A percentile compares a stretch with the other conserved stretches of the same genome.
Evolutionary conservation across 2,797 vertebrate genomes (phyloP).

Genomic region (Cetoscarus ocellatus): DNA sequence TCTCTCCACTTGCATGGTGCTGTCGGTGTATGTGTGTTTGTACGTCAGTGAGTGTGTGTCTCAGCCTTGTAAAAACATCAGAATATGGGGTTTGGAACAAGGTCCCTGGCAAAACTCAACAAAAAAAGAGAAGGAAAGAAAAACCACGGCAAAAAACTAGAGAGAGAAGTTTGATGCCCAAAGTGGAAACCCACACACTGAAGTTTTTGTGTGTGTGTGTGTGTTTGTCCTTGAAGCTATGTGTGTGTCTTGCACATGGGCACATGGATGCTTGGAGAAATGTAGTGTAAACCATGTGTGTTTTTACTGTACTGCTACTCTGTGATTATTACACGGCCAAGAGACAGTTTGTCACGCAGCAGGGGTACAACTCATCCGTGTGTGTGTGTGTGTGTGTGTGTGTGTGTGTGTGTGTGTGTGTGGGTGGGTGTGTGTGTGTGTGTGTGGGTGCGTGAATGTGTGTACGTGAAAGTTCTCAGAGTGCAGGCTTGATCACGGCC

Average conservation of each 20-base stretch:
- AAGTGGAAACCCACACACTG: slow-evolving; percentile 77
- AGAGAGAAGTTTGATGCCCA: slow-evolving; percentile 78
- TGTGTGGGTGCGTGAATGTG: slow-evolving; percentile 27
- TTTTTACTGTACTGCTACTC: slow-evolving; percentile 75
- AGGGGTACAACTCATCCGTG: slow-evolving; percentile 38
- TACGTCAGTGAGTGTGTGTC: slow-evolving; percentile 18
- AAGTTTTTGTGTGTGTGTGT: slow-evolving; percentile 60
- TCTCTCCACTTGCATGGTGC: slow-evolving; percentile 50
- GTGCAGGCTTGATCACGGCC: slow-evolving; percentile 45
- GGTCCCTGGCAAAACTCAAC: slow-evolving; percentile 64
- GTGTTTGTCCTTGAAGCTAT: slow-evolving; percentile 27
- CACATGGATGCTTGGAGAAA: slow-evolving; percentile 63
- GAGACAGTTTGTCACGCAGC: slow-evolving; percentile 58
- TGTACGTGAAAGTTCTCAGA: slow-evolving; percentile 30
- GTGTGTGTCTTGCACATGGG: slow-evolving; percentile 51
- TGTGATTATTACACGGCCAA: slow-evolving; percentile 71
- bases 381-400: slow-evolving; percentile 25
- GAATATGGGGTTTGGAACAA: slow-evolving; percentile 71
- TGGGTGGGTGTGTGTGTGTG: slow-evolving; percentile 1
- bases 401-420: slow-evolving; percentile 4
- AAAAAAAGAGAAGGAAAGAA: slow-evolving; percentile 71
- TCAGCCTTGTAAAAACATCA: slow-evolving; percentile 77
- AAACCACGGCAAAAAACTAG: slow-evolving; percentile 65
- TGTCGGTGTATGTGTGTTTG: slow-evolving; percentile 28
- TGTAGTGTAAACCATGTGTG: slow-evolving; percentile 71